These are phyloP conservation scores for Anguilla pacifica DNA, from an alignment of 2,797 vertebrate species.

Conservation along the genomic window DNA sequence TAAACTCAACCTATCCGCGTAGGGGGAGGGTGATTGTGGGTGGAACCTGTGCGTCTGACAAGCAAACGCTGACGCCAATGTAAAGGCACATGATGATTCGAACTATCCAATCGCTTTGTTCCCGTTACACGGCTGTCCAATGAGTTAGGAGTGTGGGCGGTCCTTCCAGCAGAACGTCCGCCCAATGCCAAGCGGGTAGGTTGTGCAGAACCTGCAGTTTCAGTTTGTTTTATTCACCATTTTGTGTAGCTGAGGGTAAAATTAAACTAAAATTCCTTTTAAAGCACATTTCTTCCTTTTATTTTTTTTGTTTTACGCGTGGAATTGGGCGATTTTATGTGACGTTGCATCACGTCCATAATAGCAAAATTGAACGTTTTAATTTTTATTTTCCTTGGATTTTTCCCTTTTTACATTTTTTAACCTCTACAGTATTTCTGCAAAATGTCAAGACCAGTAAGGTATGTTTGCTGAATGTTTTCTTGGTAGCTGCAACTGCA, in stretches of 20 bases:
- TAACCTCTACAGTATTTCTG: constrained; percentile 77
- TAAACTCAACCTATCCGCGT: constrained; percentile 67
- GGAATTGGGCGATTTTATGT: constrained; percentile 57
- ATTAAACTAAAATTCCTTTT: constrained; percentile 61
- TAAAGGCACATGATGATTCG: constrained; percentile 50
- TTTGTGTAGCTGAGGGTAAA: constrained; percentile 79
- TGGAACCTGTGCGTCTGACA: constrained; percentile 40
- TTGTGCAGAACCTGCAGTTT: constrained; percentile 82
- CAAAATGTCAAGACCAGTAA: constrained; percentile 85
- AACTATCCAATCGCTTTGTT: constrained; percentile 64
- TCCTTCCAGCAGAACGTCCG: constrained; percentile 48
- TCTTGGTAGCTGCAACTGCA: constrained; percentile 51
- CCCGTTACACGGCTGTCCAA: constrained; percentile 39
- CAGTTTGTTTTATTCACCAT: constrained; percentile 89
- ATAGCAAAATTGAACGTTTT: constrained; percentile 67
- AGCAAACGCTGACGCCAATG: constrained; percentile 50
- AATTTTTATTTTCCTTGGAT: constrained; percentile 54
- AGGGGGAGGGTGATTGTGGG: constrained; percentile 58
- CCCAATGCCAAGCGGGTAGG: constrained; percentile 69
- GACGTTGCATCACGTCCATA: constrained; percentile 62
- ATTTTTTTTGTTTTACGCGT: constrained; percentile 62
- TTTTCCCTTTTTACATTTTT: constrained; percentile 65
- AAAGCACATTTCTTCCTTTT: constrained; percentile 52
- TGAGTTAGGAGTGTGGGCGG: constrained; percentile 55
- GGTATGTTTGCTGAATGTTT: constrained; percentile 74